phyloP scores from a whole-genome alignment of 1,140 invertebrate species.

The Drosophila orena region DNA sequence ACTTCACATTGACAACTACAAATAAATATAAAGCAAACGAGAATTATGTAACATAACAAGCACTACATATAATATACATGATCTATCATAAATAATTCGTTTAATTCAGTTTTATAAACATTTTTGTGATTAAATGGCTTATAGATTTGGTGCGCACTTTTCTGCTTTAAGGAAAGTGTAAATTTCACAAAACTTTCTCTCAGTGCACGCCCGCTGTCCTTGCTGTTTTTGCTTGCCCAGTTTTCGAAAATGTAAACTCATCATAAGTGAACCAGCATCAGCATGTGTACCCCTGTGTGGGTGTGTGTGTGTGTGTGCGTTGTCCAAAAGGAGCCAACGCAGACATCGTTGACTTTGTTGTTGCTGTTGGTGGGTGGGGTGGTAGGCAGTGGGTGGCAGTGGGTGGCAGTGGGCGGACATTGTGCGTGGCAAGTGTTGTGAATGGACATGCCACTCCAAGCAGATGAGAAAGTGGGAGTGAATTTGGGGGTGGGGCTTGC shows the following conservation, averaged over 20 bases:
- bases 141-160: too few species aligned
- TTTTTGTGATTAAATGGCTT: too few species aligned
- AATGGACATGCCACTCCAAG: slow-evolving; percentile 64
- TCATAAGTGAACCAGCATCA: slow-evolving; percentile 79
- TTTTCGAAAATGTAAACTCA: slow-evolving; percentile 82
- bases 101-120: too few species aligned
- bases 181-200: background rate
- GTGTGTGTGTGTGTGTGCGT: slow-evolving; percentile 29
- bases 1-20: too few species aligned
- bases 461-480: slow-evolving; percentile 12
- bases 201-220: slow-evolving; percentile 7
- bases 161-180: background rate
- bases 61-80: too few species aligned
- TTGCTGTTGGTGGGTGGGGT: background rate
- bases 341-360: slow-evolving; percentile 53
- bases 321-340: slow-evolving; percentile 52
- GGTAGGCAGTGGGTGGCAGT: background rate
- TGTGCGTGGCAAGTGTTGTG: slow-evolving; percentile 78
- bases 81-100: too few species aligned
- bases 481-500: background rate
- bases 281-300: slow-evolving; percentile 30
- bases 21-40: too few species aligned
- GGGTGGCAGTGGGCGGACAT: slow-evolving; percentile 18
- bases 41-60: too few species aligned
- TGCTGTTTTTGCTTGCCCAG: slow-evolving; percentile 65